Evolutionary conservation across 2,888 invertebrate species (phyloP), one percentile per base, ranked within the genome.

Genomic region (Lydus trimaculatus): DNA sequence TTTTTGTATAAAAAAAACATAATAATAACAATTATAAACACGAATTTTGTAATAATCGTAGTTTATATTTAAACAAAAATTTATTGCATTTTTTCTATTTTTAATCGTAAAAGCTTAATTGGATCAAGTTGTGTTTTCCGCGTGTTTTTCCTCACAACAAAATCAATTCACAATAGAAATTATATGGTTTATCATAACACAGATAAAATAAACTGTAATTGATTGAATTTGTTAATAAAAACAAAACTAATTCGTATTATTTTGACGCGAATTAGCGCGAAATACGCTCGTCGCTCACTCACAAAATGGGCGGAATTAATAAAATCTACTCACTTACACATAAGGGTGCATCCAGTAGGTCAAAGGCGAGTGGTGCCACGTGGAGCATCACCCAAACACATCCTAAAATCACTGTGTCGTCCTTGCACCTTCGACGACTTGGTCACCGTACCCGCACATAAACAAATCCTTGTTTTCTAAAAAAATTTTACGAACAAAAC

Each of bases 311-410:
- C 20, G 20, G 17, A 2, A 11, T 7, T 52, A 13, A 23, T 13
- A 23, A 52, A 52, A 52, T 43, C 63, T 69, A 69, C 74, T 79
- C 81, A 84, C 84, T 83, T 83, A 83, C 84, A 82, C 84, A 84
- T 84, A 79, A 81, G 84, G 82, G 81, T 81, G 84, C 85, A 85
- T 85, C 84, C 85, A 85, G 85, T 83, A 83, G 81, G 80, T 84
- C 83, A 85, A 80, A 80, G 82, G 83, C 83, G 85, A 85, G 85
- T 84, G 83, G 83, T 85, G 84, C 84, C 84, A 78, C 81, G 79
- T 78, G 76, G 81, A 84, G 84, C 85, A 85, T 84, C 84, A 85
- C 85, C 82, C 84, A 83, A 82, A 79, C 82, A 82, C 84, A 85
- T 85, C 84, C 83, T 83, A 83, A 79, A 80, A 76, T 67, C 70